Evolutionary conservation across 1,140 invertebrate genomes (phyloP).

Genomic region (Nephila pilipes): DNA sequence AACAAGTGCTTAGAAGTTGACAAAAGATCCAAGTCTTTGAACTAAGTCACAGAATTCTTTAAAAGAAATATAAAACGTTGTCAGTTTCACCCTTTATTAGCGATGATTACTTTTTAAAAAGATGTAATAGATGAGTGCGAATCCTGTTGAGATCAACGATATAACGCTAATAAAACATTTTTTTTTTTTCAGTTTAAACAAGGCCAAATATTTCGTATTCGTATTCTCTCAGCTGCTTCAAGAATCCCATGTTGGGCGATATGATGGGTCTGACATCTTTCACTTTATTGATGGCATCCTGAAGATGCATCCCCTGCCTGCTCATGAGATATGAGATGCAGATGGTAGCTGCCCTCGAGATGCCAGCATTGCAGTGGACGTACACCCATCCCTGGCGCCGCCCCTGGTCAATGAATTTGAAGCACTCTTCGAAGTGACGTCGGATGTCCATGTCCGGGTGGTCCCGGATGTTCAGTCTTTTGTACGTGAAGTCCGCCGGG

Average conservation of each 20-base stretch:
- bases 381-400: conserved; percentile 85
- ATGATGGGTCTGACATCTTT: conserved; percentile 86
- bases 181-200: neutral
- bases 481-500: conserved; percentile 80
- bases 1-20: no score
- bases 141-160: no score
- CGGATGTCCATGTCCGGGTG: conserved; percentile 78
- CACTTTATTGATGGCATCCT: conserved; percentile 87
- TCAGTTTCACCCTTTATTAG: no score
- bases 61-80: no score
- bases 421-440: conserved; percentile 78
- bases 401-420: conserved; percentile 80
- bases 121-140: no score
- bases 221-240: conserved; percentile 84
- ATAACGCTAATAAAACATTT: no score
- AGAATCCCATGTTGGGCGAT: conserved; percentile 90
- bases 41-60: no score
- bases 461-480: conserved; percentile 80
- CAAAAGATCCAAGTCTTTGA: no score
- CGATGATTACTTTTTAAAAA: no score
- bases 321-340: conserved; percentile 92
- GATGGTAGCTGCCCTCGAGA: conserved; percentile 92
- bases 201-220: conserved; percentile 77
- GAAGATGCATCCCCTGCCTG: conserved; percentile 84
- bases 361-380: conserved; percentile 95